Evolutionary conservation across 2,113 vertebrate species (phyloP).

Genomic region (Phyllostomus discolor): DNA sequence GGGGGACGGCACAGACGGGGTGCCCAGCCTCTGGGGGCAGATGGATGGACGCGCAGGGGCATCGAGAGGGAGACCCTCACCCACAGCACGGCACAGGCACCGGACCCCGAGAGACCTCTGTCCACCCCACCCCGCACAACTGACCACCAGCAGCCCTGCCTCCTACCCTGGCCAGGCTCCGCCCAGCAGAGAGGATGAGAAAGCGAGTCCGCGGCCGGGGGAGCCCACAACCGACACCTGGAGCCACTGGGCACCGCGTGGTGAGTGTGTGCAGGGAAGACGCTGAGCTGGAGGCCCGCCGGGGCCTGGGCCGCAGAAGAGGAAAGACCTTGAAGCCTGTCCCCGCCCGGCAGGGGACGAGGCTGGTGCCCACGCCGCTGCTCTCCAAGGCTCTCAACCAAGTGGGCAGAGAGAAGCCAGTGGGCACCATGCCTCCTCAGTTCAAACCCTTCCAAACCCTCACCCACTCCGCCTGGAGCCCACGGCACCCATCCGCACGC

Average conservation of each 20-base stretch:
- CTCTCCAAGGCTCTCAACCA: neutral
- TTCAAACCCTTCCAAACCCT: neutral
- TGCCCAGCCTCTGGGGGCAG: neutral
- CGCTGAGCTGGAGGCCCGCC: neutral
- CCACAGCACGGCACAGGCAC: rapidly evolving
- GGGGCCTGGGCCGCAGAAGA: neutral
- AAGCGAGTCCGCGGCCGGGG: neutral
- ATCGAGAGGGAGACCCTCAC: neutral
- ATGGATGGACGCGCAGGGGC: neutral
- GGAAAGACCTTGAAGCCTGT: rapidly evolving
- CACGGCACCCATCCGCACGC: neutral
- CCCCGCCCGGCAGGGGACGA: neutral
- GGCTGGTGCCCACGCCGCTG: neutral
- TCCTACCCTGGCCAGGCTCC: neutral
- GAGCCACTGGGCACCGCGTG: rapidly evolving
- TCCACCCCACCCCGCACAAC: no score
- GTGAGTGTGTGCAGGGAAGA: neutral
- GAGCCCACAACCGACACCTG: neutral
- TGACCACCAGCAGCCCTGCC: rapidly evolving
- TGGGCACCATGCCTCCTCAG: rapidly evolving
- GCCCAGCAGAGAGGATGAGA: neutral
- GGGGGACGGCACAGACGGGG: rapidly evolving
- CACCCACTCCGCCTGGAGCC: neutral
- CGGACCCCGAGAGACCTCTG: neutral
- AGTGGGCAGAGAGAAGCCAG: neutral